Evolutionary conservation across 2,113 vertebrate species (phyloP).

Genomic region (Cranoglanis bouderius): DNA sequence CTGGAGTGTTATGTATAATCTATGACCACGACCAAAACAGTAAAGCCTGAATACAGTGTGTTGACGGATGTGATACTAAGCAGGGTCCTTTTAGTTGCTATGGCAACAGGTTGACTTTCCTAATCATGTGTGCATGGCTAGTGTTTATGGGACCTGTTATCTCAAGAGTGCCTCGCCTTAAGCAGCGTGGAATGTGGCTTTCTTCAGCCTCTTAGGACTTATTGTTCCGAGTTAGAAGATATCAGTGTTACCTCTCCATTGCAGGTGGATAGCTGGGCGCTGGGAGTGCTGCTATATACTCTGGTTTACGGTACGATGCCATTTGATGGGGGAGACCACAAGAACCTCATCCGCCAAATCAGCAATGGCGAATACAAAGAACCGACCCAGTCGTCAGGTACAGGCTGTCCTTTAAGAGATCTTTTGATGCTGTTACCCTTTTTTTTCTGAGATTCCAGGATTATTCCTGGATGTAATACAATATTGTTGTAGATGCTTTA

Average conservation of each 20-base stretch:
- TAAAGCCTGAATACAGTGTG: neutral
- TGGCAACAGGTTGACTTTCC: neutral
- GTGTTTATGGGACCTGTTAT: slow-evolving; percentile 1
- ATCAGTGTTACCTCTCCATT: slow-evolving; percentile 28
- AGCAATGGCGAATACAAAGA: slow-evolving; percentile 98
- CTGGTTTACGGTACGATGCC: slow-evolving; percentile 98
- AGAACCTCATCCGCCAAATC: slow-evolving; percentile 97
- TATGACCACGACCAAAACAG: neutral
- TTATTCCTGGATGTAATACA: neutral
- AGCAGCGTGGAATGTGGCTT: neutral
- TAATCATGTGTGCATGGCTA: neutral
- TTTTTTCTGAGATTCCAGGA: too few relatives aligned
- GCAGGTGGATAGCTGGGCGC: slow-evolving; percentile 98
- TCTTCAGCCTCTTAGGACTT: slow-evolving; percentile 23
- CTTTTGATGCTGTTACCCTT: neutral
- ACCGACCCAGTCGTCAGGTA: slow-evolving; percentile 97
- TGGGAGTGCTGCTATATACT: slow-evolving; percentile 96
- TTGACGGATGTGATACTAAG: neutral
- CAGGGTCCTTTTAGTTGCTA: neutral
- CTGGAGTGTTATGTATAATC: neutral
- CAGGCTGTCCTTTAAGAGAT: neutral
- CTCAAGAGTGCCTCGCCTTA: neutral
- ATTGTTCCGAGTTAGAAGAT: slow-evolving; percentile 45
- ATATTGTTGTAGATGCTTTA: neutral
- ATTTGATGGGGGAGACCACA: slow-evolving; percentile 97